These are phyloP conservation scores for Bradynema listronoti DNA, from an alignment of 1,140 invertebrate genomes.

Conservation along the genomic window DNA sequence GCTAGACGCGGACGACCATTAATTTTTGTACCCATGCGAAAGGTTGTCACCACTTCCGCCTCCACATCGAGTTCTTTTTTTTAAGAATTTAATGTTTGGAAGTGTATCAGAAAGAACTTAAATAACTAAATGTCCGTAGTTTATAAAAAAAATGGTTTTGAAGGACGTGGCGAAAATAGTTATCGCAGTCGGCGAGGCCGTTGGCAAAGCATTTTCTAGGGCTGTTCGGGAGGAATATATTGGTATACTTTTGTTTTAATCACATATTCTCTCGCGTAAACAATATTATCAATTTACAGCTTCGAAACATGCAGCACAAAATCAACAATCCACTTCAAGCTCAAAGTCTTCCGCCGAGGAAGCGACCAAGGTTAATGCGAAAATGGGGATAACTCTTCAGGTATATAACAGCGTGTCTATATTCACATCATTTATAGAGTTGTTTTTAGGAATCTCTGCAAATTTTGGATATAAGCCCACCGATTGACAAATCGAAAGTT, in stretches of 20 bases:
- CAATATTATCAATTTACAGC: not conserved
- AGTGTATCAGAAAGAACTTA: too few species aligned
- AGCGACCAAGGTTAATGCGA: not conserved
- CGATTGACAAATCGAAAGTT: not conserved
- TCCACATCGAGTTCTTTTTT: too few species aligned
- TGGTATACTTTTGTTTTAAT: not conserved
- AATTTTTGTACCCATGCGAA: too few species aligned
- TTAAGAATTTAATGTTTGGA: too few species aligned
- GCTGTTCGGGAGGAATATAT: slow-evolving; percentile 1
- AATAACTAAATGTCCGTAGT: too few species aligned
- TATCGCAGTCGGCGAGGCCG: slow-evolving; percentile 2
- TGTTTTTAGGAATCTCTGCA: slow-evolving; percentile 2
- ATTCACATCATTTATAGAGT: not conserved
- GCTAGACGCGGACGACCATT: too few species aligned
- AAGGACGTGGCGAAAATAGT: not conserved
- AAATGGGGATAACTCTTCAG: not conserved
- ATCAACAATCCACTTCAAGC: not conserved
- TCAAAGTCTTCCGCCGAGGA: not conserved
- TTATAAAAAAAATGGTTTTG: too few species aligned
- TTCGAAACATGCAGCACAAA: slow-evolving; percentile 2
- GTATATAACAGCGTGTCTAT: not conserved
- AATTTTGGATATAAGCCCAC: slow-evolving; percentile 1
- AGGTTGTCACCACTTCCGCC: too few species aligned
- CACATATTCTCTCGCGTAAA: not conserved
- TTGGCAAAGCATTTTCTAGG: not conserved